A percentile compares a stretch with the other conserved stretches of the same genome.
phyloP scores from a whole-genome alignment of 2,113 vertebrate species.

The Corvus hawaiiensis region DNA sequence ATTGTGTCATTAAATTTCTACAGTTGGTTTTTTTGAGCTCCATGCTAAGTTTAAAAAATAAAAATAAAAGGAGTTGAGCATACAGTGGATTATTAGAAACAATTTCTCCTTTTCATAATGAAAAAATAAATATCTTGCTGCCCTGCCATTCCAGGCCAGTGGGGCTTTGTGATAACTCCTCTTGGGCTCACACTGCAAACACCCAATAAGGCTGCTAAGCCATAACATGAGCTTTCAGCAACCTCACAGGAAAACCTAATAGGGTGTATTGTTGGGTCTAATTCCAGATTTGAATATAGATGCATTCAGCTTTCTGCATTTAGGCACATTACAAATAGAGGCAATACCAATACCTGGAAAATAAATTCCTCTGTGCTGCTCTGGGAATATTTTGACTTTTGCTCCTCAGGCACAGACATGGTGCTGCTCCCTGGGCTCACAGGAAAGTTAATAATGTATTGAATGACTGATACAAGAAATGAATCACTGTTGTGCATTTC shows the following conservation, averaged over 20 bases:
- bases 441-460: constrained; percentile 22
- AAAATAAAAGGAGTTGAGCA: neutral
- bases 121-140: neutral
- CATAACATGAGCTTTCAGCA: neutral
- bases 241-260: neutral
- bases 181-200: neutral
- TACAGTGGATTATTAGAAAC: neutral
- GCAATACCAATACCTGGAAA: neutral
- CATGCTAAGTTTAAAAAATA: neutral
- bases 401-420: neutral
- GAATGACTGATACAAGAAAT: neutral
- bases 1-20: neutral
- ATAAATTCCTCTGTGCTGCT: neutral
- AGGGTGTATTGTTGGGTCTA: neutral
- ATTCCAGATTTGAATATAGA: neutral
- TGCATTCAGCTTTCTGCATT: neutral
- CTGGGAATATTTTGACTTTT: neutral
- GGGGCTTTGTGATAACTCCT: neutral
- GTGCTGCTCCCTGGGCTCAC: neutral
- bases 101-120: neutral
- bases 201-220: neutral
- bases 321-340: neutral
- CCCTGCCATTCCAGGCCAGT: neutral
- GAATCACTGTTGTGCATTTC: constrained; percentile 3
- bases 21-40: neutral